A percentile compares a stretch with the other conserved stretches of the same genome.
These are phyloP conservation scores for Nixonia krombeini DNA, from an alignment of 1,140 invertebrate species.

Conservation along the genomic window DNA sequence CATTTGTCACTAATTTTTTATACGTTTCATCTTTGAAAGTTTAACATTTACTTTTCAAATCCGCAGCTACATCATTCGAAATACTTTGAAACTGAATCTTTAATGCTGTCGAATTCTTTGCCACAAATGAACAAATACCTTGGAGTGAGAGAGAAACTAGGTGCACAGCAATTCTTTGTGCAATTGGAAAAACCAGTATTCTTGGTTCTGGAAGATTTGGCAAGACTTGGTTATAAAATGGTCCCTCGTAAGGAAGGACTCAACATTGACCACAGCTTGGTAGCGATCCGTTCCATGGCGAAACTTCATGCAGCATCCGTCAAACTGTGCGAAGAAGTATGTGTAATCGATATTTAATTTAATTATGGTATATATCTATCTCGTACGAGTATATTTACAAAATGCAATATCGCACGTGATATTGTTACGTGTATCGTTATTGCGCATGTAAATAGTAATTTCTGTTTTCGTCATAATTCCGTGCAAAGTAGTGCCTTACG, in stretches of 20 bases:
- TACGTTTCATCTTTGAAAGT: no score
- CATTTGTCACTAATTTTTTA: no score
- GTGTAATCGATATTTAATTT: background rate
- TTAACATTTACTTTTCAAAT: no score
- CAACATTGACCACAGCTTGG: constrained; percentile 68
- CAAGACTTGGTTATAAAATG: constrained; percentile 72
- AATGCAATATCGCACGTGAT: no score
- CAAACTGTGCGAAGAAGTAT: constrained; percentile 71
- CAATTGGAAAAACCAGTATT: constrained; percentile 60
- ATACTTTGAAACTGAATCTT: constrained; percentile 60
- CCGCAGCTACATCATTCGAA: no score
- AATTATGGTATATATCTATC: no score
- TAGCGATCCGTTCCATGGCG: constrained; percentile 73
- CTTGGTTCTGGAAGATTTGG: constrained; percentile 73
- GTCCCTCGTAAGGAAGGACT: constrained; percentile 71
- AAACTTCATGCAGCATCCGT: constrained; percentile 75
- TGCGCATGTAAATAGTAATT: no score
- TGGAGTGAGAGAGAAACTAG: constrained; percentile 32
- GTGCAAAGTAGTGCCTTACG: no score
- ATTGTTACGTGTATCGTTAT: no score
- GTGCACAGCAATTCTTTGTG: constrained; percentile 54
- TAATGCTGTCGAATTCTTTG: constrained; percentile 59
- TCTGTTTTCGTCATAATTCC: no score
- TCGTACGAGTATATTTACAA: no score
- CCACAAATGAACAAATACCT: constrained; percentile 60